phyloP scores from a whole-genome alignment of 2,888 invertebrate genomes.

The Harpalus rubripes region DNA sequence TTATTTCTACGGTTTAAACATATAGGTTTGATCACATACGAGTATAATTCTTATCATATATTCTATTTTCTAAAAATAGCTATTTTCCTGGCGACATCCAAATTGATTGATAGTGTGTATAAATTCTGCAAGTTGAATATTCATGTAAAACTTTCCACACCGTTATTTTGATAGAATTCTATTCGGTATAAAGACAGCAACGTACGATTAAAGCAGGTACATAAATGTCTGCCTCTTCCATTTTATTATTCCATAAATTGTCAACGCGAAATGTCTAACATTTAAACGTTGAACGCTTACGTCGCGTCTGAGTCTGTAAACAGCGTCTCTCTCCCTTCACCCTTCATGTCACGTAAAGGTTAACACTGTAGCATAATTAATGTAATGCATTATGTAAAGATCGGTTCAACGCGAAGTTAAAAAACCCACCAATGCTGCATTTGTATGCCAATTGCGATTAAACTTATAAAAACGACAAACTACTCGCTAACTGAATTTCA shows the following conservation, averaged over 20 bases:
- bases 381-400: conserved; percentile 64
- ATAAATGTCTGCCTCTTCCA: conserved; percentile 46
- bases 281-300: conserved; percentile 28
- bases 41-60: too few species aligned
- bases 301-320: conserved; percentile 43
- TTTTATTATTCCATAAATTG: conserved; percentile 64
- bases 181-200: conserved; percentile 4
- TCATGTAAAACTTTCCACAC: not conserved
- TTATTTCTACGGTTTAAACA: too few species aligned
- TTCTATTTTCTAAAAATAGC: too few species aligned
- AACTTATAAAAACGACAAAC: conserved; percentile 33
- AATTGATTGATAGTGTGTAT: too few species aligned
- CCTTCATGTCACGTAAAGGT: conserved; percentile 61
- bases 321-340: conserved; percentile 3
- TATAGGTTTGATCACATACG: too few species aligned
- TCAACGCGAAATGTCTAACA: conserved; percentile 63
- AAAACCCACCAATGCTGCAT: conserved; percentile 24
- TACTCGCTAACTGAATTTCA: conserved; percentile 28
- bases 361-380: conserved; percentile 63
- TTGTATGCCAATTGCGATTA: conserved; percentile 43
- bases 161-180: not conserved
- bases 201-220: conserved; percentile 22
- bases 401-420: conserved; percentile 42
- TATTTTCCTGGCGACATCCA: too few species aligned
- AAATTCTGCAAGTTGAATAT: not conserved